Evolutionary conservation across 2,888 invertebrate genomes (phyloP).

Genomic region (Imbricaverruca yamaguchii): DNA sequence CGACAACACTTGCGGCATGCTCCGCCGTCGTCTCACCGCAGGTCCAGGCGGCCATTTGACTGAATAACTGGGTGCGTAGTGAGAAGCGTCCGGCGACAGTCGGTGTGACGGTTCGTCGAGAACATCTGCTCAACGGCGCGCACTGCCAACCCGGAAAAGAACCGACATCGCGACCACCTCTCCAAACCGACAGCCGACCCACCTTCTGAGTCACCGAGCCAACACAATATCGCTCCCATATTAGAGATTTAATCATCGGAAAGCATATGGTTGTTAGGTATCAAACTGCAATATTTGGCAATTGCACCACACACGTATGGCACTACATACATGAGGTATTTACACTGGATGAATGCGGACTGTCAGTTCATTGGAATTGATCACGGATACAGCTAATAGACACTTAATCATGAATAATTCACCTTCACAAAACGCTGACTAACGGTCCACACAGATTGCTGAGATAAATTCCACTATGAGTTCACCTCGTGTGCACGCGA

Average conservation of each 20-base stretch:
- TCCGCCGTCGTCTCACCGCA: no score
- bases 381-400: background rate
- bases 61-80: no score
- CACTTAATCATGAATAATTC: background rate
- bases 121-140: no score
- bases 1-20: no score
- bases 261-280: conserved; percentile 18
- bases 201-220: no score
- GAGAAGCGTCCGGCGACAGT: no score
- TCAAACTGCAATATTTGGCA: conserved; percentile 17
- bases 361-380: conserved; percentile 21
- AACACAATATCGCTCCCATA: background rate
- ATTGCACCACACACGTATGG: conserved; percentile 15
- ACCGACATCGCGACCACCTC: no score
- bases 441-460: background rate
- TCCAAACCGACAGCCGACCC: no score
- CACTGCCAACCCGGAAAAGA: no score
- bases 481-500: no score
- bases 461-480: background rate
- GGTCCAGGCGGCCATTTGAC: no score
- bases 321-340: conserved; percentile 14
- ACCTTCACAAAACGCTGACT: background rate
- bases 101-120: no score
- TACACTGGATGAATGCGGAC: conserved; percentile 8
- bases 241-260: conserved; percentile 20